Conservation (phyloP, 2,888 invertebrate genomes). For the Hipparchia semele region DNA sequence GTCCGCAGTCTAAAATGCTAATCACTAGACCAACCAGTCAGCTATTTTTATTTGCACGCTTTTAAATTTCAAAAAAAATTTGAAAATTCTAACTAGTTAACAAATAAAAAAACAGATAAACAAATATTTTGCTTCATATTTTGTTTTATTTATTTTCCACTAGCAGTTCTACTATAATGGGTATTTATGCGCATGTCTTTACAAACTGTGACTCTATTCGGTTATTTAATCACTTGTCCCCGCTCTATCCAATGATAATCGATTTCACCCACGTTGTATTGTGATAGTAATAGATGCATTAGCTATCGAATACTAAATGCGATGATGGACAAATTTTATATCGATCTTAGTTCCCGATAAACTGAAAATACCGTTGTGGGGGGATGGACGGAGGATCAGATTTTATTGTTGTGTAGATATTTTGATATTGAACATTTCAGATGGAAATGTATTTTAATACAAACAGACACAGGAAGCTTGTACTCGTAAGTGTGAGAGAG, state of each 20-base stretch:
- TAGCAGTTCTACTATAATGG: too few species aligned
- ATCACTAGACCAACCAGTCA: too few species aligned
- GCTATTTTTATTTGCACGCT: too few species aligned
- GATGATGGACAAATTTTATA: slow-evolving; percentile 34
- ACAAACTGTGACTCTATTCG: too few species aligned
- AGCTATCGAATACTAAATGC: slow-evolving; percentile 32
- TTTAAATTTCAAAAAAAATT: too few species aligned
- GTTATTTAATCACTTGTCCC: too few species aligned
- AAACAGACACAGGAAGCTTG: not conserved
- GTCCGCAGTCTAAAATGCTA: too few species aligned
- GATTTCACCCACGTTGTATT: slow-evolving; percentile 57
- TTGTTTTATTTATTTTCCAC: too few species aligned
- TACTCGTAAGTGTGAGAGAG: not conserved
- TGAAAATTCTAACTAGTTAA: not conserved
- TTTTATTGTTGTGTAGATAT: not conserved
- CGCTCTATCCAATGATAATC: slow-evolving; percentile 1
- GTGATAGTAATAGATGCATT: slow-evolving; percentile 47
- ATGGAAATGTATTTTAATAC: not conserved
- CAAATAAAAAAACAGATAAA: too few species aligned
- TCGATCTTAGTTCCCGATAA: slow-evolving; percentile 29
- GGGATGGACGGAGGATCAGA: slow-evolving; percentile 6
- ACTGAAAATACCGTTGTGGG: slow-evolving; percentile 3
- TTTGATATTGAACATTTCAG: slow-evolving; percentile 6
- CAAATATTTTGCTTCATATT: too few species aligned
- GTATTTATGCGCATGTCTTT: not conserved